These are phyloP conservation scores for Eleginops maclovinus DNA, from an alignment of 2,113 vertebrate species.

Conservation along the genomic window DNA sequence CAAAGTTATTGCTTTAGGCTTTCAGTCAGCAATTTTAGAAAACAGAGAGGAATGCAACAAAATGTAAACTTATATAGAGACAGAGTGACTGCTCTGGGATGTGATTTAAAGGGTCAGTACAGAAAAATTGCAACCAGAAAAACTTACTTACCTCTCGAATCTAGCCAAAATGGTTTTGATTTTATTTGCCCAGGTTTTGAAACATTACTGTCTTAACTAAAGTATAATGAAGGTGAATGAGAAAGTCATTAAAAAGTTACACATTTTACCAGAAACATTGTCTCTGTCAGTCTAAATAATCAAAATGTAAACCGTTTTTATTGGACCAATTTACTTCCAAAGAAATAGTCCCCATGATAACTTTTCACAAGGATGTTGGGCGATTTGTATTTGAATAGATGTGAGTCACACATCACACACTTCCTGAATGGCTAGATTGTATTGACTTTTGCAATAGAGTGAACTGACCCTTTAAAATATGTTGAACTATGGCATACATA, in stretches of 20 bases:
- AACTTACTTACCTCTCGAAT: too few species aligned
- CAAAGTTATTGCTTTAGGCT: not conserved
- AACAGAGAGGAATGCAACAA: not conserved
- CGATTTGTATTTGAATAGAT: not conserved
- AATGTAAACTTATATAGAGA: not conserved
- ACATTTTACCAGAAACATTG: too few species aligned
- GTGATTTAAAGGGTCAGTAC: slow-evolving; percentile 2
- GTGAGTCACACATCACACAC: not conserved
- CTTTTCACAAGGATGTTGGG: not conserved
- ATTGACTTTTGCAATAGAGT: not conserved
- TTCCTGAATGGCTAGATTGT: not conserved
- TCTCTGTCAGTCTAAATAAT: not conserved
- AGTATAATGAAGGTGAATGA: not conserved
- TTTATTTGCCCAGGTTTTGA: slow-evolving; percentile 3
- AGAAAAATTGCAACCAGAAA: not conserved
- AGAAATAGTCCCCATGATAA: not conserved
- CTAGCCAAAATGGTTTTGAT: not conserved
- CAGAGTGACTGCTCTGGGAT: not conserved
- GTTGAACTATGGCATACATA: not conserved
- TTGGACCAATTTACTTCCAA: not conserved
- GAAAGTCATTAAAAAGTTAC: too few species aligned
- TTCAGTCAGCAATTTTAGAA: not conserved
- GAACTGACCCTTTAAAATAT: not conserved
- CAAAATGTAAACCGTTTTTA: not conserved
- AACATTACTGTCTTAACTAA: not conserved